Percentiles rank a stretch among this genome's conserved stretches.
Conservation (phyloP, 2,888 invertebrate species). For the Rhingia rostrata region DNA sequence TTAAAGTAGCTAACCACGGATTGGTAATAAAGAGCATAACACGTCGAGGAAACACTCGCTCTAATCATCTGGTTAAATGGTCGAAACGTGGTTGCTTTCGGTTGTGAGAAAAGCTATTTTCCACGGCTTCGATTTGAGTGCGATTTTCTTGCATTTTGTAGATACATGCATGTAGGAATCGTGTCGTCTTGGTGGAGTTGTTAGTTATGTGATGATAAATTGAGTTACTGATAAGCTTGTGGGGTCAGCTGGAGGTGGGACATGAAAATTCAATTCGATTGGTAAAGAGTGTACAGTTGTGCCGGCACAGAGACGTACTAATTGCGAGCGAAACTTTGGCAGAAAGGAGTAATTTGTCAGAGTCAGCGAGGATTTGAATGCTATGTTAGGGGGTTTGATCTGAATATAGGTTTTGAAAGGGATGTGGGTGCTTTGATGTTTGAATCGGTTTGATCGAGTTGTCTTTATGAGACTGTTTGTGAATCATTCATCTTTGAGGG, state of each 20-base stretch:
- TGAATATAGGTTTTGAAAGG: too few relatives aligned
- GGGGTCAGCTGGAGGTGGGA: neutral
- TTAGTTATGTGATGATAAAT: constrained; percentile 6
- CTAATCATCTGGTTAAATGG: constrained; percentile 62
- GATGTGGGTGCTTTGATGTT: too few relatives aligned
- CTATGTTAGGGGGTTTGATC: too few relatives aligned
- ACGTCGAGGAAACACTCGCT: constrained; percentile 46
- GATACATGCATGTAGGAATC: neutral
- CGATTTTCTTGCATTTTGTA: constrained; percentile 20
- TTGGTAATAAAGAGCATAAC: constrained; percentile 59
- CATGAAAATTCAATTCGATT: constrained; percentile 2
- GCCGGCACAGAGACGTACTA: too few relatives aligned
- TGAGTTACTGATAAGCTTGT: constrained; percentile 5
- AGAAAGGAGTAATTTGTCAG: too few relatives aligned
- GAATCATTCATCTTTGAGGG: too few relatives aligned
- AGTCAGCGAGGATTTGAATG: too few relatives aligned
- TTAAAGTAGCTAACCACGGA: constrained; percentile 42
- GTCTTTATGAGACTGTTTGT: too few relatives aligned
- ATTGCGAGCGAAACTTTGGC: too few relatives aligned
- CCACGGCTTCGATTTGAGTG: constrained; percentile 31
- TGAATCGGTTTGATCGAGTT: too few relatives aligned
- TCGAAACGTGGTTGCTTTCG: constrained; percentile 46
- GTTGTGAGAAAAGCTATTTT: constrained; percentile 28
- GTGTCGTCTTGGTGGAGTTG: constrained; percentile 1
- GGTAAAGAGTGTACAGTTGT: neutral